phyloP scores from a whole-genome alignment of 2,113 vertebrate genomes.

The Rallus limicola region DNA sequence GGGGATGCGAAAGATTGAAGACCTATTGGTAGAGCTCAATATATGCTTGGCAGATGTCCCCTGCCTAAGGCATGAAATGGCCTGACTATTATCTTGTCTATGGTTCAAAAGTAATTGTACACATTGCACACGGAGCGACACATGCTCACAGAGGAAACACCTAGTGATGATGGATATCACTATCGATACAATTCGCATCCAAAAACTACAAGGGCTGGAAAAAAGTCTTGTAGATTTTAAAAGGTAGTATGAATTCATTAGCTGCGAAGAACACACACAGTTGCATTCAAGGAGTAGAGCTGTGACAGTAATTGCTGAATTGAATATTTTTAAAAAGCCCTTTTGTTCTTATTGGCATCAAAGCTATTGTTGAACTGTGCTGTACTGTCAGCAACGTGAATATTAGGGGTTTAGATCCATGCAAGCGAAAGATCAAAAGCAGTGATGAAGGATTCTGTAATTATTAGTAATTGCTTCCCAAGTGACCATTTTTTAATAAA shows the following conservation, averaged over 20 bases:
- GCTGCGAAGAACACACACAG: conserved; percentile 51
- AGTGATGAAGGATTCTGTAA: conserved; percentile 70
- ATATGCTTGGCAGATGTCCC: conserved; percentile 19
- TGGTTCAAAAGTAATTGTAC: conserved; percentile 51
- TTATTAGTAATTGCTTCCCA: conserved; percentile 76
- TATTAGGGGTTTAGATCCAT: conserved; percentile 41
- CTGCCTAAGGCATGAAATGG: conserved; percentile 24
- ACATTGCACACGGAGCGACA: conserved; percentile 6
- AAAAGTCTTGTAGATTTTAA: not conserved
- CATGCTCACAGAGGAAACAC: not conserved
- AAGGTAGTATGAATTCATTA: conserved; percentile 43
- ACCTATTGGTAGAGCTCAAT: conserved; percentile 26
- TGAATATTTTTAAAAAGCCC: conserved; percentile 67
- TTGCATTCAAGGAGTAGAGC: conserved; percentile 47
- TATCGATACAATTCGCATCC: not conserved
- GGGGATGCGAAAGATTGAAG: conserved; percentile 43
- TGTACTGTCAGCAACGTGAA: conserved; percentile 53
- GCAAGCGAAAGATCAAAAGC: conserved; percentile 62
- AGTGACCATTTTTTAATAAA: conserved; percentile 70
- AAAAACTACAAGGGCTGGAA: not conserved
- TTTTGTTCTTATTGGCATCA: conserved; percentile 68
- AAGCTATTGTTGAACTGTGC: conserved; percentile 56
- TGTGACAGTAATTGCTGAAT: conserved; percentile 71
- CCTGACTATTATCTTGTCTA: conserved; percentile 48
- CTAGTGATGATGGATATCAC: not conserved